Percentiles rank a stretch among this genome's conserved stretches.
Evolutionary conservation across 30 jellyfish, hydroid and myxozoan genomes (phyloP).

Genomic region (Thelohanellus kitauei): DNA sequence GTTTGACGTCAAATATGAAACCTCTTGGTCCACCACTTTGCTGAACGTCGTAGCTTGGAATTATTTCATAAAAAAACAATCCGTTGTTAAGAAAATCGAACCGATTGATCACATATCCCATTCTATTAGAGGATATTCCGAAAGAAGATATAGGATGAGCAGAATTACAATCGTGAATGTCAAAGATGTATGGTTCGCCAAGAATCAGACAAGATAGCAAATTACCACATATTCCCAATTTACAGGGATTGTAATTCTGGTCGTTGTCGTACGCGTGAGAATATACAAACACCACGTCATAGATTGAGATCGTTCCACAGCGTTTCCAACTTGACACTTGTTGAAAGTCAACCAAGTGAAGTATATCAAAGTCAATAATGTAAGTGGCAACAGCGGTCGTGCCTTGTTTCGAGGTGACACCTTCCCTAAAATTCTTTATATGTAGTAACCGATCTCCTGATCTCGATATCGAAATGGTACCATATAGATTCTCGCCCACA

Average conservation of each 20-base stretch:
- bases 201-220: constrained; percentile 37
- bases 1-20: constrained; percentile 40
- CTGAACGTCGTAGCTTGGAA: constrained; percentile 12
- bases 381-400: no score
- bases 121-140: constrained; percentile 76
- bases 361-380: no score
- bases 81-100: constrained; percentile 69
- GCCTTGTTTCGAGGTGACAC: no score
- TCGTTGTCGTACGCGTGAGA: no score
- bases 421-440: no score
- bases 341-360: no score
- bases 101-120: constrained; percentile 71
- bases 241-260: constrained; percentile 62
- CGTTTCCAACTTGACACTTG: no score
- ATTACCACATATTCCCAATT: constrained; percentile 35
- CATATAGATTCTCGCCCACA: no score
- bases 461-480: no score
- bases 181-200: constrained; percentile 91
- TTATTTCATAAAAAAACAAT: constrained; percentile 44
- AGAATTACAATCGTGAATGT: constrained; percentile 59
- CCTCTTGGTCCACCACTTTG: constrained; percentile 83
- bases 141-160: constrained; percentile 93
- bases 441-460: no score
- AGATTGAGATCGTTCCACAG: no score
- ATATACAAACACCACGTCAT: no score